Conservation (phyloP, 2,888 invertebrate genomes). For the Smittia sp. region DNA sequence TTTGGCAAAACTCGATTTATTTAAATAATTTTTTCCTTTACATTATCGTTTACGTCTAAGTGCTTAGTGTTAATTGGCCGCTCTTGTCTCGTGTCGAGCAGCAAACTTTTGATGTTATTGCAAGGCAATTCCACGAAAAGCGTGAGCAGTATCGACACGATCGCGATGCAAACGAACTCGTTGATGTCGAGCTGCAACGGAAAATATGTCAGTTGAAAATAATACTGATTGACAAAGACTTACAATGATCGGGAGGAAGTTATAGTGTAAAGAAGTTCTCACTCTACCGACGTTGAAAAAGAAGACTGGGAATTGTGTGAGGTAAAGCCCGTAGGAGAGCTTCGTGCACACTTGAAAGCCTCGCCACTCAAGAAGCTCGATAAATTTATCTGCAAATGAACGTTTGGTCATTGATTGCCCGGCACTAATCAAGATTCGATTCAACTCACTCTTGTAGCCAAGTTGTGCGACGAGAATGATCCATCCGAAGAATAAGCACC, state of each 20-base stretch:
- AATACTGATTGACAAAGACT: constrained; percentile 44
- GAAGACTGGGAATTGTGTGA: constrained; percentile 69
- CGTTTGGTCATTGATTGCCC: not conserved
- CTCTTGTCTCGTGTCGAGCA: too few relatives aligned
- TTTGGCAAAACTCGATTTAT: not conserved
- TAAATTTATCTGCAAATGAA: constrained; percentile 56
- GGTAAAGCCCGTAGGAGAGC: constrained; percentile 67
- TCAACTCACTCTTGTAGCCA: constrained; percentile 57
- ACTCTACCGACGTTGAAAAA: constrained; percentile 67
- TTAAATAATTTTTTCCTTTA: not conserved
- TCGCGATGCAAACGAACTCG: constrained; percentile 59
- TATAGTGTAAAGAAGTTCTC: constrained; percentile 59
- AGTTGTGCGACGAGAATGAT: constrained; percentile 63
- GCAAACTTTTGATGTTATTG: constrained; percentile 62
- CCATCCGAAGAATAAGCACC: constrained; percentile 69
- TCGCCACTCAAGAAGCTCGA: constrained; percentile 58
- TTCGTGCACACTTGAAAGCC: constrained; percentile 65
- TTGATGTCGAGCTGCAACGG: constrained; percentile 60
- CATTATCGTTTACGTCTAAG: not conserved
- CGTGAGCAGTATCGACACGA: constrained; percentile 59
- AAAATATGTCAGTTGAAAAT: not conserved
- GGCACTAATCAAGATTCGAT: not conserved
- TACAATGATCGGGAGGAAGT: constrained; percentile 60
- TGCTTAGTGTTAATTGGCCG: too few relatives aligned
- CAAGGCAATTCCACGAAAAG: constrained; percentile 66